Conservation (phyloP, 1,140 invertebrate species). For the Bombus cullumanus region DNA sequence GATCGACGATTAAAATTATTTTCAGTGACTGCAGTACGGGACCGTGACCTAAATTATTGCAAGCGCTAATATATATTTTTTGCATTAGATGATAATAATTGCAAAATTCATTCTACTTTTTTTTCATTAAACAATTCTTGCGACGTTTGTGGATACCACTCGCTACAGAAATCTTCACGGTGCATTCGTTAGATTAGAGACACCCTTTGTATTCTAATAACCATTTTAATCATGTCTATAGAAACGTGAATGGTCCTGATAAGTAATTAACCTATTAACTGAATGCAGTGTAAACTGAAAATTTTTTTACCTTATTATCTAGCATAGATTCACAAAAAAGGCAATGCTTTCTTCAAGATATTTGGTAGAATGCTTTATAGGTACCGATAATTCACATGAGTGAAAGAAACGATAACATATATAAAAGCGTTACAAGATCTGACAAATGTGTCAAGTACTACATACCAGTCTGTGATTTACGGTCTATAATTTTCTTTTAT, state of each 20-base stretch:
- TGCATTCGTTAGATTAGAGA: no score
- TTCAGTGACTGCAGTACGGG: conserved; percentile 40
- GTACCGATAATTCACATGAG: neutral
- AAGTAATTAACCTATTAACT: neutral
- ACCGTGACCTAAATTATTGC: conserved; percentile 18
- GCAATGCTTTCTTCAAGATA: neutral
- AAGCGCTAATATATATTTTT: neutral
- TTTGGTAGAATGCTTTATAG: neutral
- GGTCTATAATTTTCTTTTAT: no score
- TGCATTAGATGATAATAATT: neutral
- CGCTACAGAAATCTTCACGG: neutral
- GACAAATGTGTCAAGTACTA: conserved; percentile 7
- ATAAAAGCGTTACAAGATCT: neutral
- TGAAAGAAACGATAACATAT: conserved; percentile 32
- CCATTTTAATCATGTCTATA: neutral
- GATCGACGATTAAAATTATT: conserved; percentile 49
- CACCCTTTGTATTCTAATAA: neutral
- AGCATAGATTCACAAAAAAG: neutral
- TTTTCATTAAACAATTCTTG: no score
- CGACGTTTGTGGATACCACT: no score
- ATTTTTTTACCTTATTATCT: neutral
- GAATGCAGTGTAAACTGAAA: no score
- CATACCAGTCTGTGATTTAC: neutral
- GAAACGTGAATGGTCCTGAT: neutral
- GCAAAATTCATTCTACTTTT: neutral